phyloP scores from a whole-genome alignment of 1,140 invertebrate genomes.

The Calliphora vicina region DNA sequence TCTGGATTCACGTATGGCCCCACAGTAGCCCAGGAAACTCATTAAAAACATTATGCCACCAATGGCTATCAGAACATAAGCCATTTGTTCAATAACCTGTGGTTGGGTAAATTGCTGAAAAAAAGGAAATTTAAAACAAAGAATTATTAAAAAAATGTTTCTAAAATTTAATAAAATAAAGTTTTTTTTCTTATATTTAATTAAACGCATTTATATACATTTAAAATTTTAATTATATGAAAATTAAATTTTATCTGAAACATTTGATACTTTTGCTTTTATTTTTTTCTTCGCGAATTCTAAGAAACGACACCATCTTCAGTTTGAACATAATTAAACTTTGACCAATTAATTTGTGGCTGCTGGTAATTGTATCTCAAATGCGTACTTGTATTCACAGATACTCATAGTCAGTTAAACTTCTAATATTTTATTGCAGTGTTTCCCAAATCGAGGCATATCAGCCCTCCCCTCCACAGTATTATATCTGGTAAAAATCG shows the following conservation, averaged over 20 bases:
- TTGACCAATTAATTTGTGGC: slow-evolving; percentile 12
- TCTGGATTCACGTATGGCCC: slow-evolving; percentile 82
- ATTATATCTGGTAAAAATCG: no score
- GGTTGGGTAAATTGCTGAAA: slow-evolving; percentile 68
- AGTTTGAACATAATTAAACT: not conserved
- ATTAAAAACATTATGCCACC: slow-evolving; percentile 83
- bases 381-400: no score
- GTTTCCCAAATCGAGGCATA: no score
- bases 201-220: not conserved
- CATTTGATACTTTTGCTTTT: not conserved
- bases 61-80: slow-evolving; percentile 79
- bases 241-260: no score
- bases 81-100: slow-evolving; percentile 70
- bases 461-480: no score
- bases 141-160: not conserved
- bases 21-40: slow-evolving; percentile 87
- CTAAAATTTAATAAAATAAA: not conserved
- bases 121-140: not conserved
- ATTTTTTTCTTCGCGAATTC: not conserved
- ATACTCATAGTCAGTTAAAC: no score
- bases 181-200: not conserved
- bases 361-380: not conserved
- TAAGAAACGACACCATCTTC: not conserved
- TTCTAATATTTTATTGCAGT: no score
- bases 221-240: not conserved